phyloP scores from a whole-genome alignment of 2,888 invertebrate species.

The Julus scanicus region DNA sequence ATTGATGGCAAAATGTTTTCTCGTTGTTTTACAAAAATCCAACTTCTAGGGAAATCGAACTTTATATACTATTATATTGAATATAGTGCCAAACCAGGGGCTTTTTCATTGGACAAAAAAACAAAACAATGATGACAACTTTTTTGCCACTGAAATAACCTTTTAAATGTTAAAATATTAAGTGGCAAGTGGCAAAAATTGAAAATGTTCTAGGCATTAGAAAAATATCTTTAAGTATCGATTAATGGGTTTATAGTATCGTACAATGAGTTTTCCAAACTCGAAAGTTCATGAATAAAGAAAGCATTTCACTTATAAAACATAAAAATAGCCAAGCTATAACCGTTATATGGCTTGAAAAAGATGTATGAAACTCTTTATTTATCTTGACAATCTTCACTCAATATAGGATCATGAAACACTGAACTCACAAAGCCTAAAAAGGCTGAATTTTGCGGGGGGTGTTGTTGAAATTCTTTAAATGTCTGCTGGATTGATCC shows the following conservation, averaged over 20 bases:
- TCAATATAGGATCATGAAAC: neutral
- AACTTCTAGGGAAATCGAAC: too few relatives aligned
- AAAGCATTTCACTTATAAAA: neutral
- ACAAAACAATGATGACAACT: neutral
- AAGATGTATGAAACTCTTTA: neutral
- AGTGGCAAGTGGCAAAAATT: neutral
- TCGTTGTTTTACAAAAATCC: too few relatives aligned
- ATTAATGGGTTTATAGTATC: neutral
- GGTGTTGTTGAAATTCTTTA: neutral
- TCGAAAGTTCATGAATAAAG: constrained; percentile 10
- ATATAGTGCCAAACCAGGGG: too few relatives aligned
- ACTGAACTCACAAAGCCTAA: neutral
- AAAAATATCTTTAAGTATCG: neutral
- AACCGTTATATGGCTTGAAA: neutral
- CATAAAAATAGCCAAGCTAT: neutral
- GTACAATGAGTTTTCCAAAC: neutral
- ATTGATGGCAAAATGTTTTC: too few relatives aligned
- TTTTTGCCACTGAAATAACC: neutral
- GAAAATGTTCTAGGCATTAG: neutral
- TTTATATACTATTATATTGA: too few relatives aligned
- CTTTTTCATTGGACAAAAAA: neutral
- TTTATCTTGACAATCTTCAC: neutral
- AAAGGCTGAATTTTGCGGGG: too few relatives aligned
- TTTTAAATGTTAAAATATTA: neutral
- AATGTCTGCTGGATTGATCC: neutral